Percentiles rank a stretch among this genome's conserved stretches.
Conservation (phyloP, 2,888 invertebrate species). For the Lithophane ornitopus region DNA sequence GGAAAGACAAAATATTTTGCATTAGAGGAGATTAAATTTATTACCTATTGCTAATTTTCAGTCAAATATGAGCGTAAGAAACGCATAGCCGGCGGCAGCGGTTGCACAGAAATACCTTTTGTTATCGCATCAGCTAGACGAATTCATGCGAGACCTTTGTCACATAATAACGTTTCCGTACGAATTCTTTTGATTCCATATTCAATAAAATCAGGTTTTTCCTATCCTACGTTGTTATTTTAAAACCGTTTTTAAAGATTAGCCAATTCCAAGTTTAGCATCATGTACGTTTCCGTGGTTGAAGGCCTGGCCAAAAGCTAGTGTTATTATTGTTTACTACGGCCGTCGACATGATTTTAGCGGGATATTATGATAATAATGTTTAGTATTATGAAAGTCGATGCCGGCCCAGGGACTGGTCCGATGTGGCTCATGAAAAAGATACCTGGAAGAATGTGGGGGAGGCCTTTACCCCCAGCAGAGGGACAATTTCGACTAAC, state of each 20-base stretch:
- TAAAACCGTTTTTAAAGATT: background rate
- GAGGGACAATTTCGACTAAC: background rate
- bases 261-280: background rate
- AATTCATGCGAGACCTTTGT: conserved; percentile 20
- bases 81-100: background rate
- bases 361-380: background rate
- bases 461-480: background rate
- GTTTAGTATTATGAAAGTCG: background rate
- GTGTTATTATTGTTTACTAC: background rate
- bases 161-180: background rate
- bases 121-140: conserved; percentile 9
- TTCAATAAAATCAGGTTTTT: background rate
- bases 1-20: background rate
- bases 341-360: background rate
- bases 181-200: background rate
- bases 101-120: background rate
- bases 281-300: too few relatives aligned
- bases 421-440: background rate
- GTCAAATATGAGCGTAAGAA: conserved; percentile 6
- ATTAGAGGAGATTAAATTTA: background rate
- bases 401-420: background rate
- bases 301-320: too few relatives aligned
- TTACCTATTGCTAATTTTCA: background rate
- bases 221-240: background rate
- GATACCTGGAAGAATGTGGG: background rate